Conservation (phyloP, 2,888 invertebrate genomes). For the Cosmia pyralina region DNA sequence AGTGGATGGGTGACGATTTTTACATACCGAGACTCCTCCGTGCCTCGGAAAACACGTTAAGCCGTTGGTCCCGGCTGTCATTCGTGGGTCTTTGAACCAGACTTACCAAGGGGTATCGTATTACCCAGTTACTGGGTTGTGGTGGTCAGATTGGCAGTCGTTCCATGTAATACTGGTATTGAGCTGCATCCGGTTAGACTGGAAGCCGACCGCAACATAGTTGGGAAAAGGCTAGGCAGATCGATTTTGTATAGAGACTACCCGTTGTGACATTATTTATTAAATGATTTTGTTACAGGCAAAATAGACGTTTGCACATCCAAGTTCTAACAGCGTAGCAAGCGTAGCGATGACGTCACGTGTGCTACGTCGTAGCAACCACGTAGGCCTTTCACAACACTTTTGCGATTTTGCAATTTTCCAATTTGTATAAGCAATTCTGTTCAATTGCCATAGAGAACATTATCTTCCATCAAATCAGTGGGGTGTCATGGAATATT, state of each 20-base stretch:
- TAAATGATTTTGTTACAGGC: not conserved
- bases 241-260: not conserved
- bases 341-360: constrained; percentile 18
- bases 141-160: no score
- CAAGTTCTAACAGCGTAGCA: constrained; percentile 1
- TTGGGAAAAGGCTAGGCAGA: no score
- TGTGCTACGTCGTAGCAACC: constrained; percentile 14
- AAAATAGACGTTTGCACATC: not conserved
- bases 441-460: not conserved
- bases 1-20: no score
- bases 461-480: not conserved
- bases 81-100: no score
- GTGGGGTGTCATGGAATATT: not conserved
- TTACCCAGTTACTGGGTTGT: no score
- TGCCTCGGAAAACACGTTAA: no score
- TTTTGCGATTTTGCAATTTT: not conserved
- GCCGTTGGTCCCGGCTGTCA: no score
- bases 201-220: no score
- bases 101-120: no score
- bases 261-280: not conserved
- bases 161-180: no score
- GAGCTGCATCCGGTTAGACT: no score
- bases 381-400: not conserved
- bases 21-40: no score
- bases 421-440: not conserved